These are phyloP conservation scores for Hippocampus abdominalis DNA, from an alignment of 2,113 vertebrate species.

Conservation along the genomic window DNA sequence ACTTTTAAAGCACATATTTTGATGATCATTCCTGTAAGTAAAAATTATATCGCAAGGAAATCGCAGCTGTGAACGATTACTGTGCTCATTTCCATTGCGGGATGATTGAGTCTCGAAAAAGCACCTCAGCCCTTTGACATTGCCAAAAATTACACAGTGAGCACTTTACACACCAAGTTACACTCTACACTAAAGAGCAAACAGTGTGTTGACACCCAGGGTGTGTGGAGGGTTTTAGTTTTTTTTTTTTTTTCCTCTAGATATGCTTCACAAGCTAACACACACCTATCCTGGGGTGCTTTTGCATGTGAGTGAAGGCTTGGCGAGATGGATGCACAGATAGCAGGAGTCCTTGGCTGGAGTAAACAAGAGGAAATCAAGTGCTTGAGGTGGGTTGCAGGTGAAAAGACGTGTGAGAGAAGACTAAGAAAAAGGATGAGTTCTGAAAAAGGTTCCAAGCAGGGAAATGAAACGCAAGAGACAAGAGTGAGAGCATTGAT, in stretches of 20 bases:
- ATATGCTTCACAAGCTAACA: constrained; percentile 5
- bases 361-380: constrained; percentile 32
- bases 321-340: constrained; percentile 13
- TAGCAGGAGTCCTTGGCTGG: constrained; percentile 21
- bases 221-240: not conserved
- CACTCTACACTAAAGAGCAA: constrained; percentile 17
- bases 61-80: constrained; percentile 14
- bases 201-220: constrained; percentile 12
- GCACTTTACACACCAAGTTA: constrained; percentile 29
- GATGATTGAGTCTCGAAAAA: constrained; percentile 12
- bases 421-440: not conserved
- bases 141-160: constrained; percentile 26
- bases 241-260: constrained; percentile 2
- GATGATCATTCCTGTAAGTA: not conserved
- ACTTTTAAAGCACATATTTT: not conserved
- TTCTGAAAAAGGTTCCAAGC: not conserved
- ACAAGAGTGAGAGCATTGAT: not conserved
- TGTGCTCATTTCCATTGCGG: constrained; percentile 17
- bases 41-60: constrained; percentile 6
- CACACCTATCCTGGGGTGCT: constrained; percentile 14
- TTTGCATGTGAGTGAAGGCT: constrained; percentile 21
- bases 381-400: not conserved
- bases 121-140: constrained; percentile 31
- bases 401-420: constrained; percentile 1
- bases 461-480: not conserved